Evolutionary conservation across 2,797 vertebrate genomes (phyloP).

Genomic region (Eidolon dupreanum): DNA sequence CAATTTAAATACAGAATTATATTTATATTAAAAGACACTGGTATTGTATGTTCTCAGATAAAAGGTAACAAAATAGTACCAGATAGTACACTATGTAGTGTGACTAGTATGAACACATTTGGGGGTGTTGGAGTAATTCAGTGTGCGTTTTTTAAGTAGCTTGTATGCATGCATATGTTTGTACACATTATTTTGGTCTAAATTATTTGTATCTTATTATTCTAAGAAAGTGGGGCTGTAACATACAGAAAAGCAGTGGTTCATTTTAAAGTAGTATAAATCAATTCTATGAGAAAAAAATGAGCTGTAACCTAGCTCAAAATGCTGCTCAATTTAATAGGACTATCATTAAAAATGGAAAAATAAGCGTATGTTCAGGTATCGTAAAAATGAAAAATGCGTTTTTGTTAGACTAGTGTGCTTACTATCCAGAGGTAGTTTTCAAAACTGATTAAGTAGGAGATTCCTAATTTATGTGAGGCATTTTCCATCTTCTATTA

Average conservation of each 20-base stretch:
- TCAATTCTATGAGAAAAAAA: background rate
- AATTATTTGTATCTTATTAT: slow-evolving; percentile 39
- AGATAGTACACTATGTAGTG: background rate
- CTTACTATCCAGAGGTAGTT: background rate
- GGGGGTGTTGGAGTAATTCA: slow-evolving; percentile 33
- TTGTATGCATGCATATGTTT: background rate
- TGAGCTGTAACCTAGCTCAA: background rate
- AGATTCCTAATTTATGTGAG: background rate
- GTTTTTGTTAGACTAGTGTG: background rate
- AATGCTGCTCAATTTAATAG: background rate
- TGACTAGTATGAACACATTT: background rate
- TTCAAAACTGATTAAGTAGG: background rate
- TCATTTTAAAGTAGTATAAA: background rate
- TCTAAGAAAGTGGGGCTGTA: background rate
- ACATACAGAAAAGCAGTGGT: background rate
- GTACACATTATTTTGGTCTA: slow-evolving; percentile 28
- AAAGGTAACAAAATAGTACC: background rate
- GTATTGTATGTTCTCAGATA: background rate
- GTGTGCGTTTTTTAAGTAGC: slow-evolving; percentile 11
- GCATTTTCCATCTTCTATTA: background rate
- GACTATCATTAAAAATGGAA: background rate
- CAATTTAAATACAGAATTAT: background rate
- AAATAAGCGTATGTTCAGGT: background rate
- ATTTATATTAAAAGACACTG: background rate
- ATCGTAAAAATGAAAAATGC: background rate